These are phyloP conservation scores for Busseola fusca DNA, from an alignment of 2,888 invertebrate species.

Conservation along the genomic window DNA sequence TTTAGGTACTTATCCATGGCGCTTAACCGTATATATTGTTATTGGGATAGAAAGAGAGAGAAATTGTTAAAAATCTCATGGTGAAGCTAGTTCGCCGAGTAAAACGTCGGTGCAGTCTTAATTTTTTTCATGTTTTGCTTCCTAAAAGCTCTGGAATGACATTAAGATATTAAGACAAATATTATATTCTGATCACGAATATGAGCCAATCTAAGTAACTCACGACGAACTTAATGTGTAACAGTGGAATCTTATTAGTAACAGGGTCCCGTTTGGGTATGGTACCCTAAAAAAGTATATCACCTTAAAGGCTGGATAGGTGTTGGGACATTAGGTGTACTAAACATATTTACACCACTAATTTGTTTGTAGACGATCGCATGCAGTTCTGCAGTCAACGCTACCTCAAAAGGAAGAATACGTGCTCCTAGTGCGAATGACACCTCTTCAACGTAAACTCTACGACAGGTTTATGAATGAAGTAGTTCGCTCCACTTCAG, in stretches of 20 bases:
- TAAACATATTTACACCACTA: background rate
- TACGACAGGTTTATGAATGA: constrained; percentile 98
- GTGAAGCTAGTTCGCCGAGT: too few species aligned
- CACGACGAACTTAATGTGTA: background rate
- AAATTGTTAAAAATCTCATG: too few species aligned
- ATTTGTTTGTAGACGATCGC: constrained; percentile 91
- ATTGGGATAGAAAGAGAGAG: too few species aligned
- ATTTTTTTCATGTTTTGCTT: background rate
- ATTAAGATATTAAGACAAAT: background rate
- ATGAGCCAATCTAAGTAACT: background rate
- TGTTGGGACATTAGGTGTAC: background rate
- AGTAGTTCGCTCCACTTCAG: constrained; percentile 94
- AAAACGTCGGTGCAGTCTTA: too few species aligned
- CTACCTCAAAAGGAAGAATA: constrained; percentile 98
- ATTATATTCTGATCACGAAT: background rate
- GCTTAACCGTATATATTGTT: too few species aligned
- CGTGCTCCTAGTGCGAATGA: constrained; percentile 96
- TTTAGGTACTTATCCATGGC: too few species aligned
- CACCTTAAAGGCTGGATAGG: background rate
- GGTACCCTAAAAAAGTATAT: background rate
- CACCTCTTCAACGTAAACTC: constrained; percentile 95
- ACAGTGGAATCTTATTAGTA: too few species aligned
- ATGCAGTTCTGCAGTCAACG: constrained; percentile 96
- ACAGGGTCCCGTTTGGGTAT: too few species aligned
- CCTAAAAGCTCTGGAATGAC: background rate